Evolutionary conservation across 2,888 invertebrate species (phyloP).

Genomic region (Drosophila demipolita): DNA sequence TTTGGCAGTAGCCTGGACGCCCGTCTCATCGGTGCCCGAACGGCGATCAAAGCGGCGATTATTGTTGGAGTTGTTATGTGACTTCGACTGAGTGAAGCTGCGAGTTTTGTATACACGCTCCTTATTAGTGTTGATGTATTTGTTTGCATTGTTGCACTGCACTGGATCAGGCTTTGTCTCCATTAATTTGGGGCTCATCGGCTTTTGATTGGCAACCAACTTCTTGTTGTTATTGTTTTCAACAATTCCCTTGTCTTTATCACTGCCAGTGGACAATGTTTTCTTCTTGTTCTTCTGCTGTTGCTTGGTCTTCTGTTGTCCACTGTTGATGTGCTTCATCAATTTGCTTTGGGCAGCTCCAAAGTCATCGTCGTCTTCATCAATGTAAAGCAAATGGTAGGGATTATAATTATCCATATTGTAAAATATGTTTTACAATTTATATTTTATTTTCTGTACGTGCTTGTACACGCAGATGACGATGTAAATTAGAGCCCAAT

Average conservation of each 20-base stretch:
- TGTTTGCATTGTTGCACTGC: not conserved
- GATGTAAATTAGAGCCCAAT: not conserved
- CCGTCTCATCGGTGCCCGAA: slow-evolving; percentile 30
- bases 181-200: not conserved
- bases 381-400: slow-evolving; percentile 43
- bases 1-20: slow-evolving; percentile 31
- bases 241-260: not conserved
- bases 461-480: slow-evolving; percentile 1
- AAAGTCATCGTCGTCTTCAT: slow-evolving; percentile 24
- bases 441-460: not conserved
- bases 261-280: not conserved
- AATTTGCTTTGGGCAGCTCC: not conserved
- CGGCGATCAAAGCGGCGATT: slow-evolving; percentile 21
- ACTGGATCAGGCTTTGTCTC: not conserved
- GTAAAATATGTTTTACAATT: not conserved
- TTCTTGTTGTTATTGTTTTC: not conserved
- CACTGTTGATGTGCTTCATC: not conserved
- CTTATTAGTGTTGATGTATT: not conserved
- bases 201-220: not conserved
- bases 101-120: slow-evolving; percentile 4
- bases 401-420: slow-evolving; percentile 38
- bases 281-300: not conserved
- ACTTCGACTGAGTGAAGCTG: slow-evolving; percentile 1
- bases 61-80: not conserved
- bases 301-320: not conserved